These are phyloP conservation scores for Antennarius striatus DNA, from an alignment of 2,113 vertebrate genomes.

Conservation along the genomic window DNA sequence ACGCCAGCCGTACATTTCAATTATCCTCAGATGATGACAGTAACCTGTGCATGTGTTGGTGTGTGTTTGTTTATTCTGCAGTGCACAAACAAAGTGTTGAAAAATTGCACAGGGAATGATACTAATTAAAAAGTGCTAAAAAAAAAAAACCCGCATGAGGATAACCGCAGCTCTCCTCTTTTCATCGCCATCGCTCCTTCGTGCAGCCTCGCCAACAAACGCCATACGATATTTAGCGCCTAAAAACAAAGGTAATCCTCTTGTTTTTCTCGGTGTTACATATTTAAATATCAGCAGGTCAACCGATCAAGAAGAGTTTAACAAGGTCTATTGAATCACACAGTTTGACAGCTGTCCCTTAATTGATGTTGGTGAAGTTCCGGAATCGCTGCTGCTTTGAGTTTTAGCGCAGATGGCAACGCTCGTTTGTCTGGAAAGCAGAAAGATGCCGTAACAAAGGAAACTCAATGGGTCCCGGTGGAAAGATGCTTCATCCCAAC, in stretches of 20 bases:
- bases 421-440: conserved; percentile 11
- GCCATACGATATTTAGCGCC: neutral
- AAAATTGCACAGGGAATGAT: conserved; percentile 60
- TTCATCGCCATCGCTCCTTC: conserved; percentile 30
- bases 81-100: conserved; percentile 58
- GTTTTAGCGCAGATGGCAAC: conserved; percentile 16
- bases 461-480: conserved; percentile 31
- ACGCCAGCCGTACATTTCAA: conserved; percentile 72
- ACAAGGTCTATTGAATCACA: conserved; percentile 2
- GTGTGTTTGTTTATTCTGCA: conserved; percentile 55
- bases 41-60: conserved; percentile 53
- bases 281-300: neutral
- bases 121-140: conserved; percentile 64
- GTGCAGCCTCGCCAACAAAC: neutral
- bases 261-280: neutral
- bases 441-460: conserved; percentile 41
- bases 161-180: conserved; percentile 50
- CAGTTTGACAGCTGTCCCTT: neutral
- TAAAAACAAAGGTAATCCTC: neutral
- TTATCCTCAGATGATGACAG: conserved; percentile 67
- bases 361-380: conserved; percentile 32
- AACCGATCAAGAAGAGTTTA: conserved; percentile 1
- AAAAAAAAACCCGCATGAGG: conserved; percentile 39
- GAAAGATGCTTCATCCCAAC: conserved; percentile 12
- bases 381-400: conserved; percentile 1